These are phyloP conservation scores for Thymelicus acteon DNA, from an alignment of 2,888 invertebrate species.

Conservation along the genomic window DNA sequence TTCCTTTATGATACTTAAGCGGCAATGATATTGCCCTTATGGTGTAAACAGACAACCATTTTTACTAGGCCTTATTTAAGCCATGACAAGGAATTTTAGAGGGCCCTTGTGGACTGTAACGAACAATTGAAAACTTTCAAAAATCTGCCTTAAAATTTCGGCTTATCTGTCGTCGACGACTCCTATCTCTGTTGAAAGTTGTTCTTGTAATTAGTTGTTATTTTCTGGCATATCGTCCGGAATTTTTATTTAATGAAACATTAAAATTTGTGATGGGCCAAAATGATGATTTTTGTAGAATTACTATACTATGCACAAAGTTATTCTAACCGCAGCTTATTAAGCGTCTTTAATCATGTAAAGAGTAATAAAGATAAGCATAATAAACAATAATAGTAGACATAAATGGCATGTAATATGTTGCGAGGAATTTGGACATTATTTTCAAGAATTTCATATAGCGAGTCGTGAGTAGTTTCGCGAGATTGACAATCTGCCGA, in stretches of 20 bases:
- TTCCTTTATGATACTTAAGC: slow-evolving; percentile 33
- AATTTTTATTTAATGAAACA: too few relatives aligned
- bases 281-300: too few relatives aligned
- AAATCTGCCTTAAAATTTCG: slow-evolving; percentile 10
- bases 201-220: neutral
- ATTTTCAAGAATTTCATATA: slow-evolving; percentile 1
- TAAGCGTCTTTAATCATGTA: neutral
- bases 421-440: neutral
- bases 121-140: slow-evolving; percentile 12
- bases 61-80: slow-evolving; percentile 26
- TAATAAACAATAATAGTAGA: neutral
- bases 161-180: neutral
- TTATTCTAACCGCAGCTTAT: neutral
- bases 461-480: neutral
- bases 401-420: neutral
- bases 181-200: neutral
- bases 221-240: neutral
- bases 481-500: neutral
- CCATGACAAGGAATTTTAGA: slow-evolving; percentile 3
- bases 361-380: neutral
- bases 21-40: slow-evolving; percentile 6
- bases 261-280: too few relatives aligned
- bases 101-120: neutral
- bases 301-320: too few relatives aligned
- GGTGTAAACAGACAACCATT: slow-evolving; percentile 11